Percentiles rank a stretch among this genome's conserved stretches.
phyloP scores from a whole-genome alignment of 2,797 vertebrate species.

The Gephyroberyx darwinii region DNA sequence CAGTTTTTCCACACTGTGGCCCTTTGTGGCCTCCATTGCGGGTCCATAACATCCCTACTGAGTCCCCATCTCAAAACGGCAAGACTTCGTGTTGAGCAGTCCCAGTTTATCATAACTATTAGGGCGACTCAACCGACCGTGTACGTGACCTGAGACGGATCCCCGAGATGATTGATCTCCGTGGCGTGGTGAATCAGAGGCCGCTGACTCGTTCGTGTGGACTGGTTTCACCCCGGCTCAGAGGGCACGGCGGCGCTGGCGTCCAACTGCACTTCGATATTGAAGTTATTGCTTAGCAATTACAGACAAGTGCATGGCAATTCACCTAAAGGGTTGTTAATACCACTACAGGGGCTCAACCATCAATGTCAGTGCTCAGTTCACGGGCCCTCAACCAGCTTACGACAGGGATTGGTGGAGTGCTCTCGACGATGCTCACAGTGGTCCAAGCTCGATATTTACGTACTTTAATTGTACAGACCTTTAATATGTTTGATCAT shows the following conservation, averaged over 20 bases:
- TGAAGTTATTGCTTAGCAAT: constrained; percentile 17
- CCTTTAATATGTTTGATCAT: constrained; percentile 31
- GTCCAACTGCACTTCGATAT: not conserved
- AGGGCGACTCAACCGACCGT: constrained; percentile 12
- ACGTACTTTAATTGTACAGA: constrained; percentile 6
- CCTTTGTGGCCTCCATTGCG: not conserved
- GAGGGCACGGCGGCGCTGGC: constrained; percentile 3
- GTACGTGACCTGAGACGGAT: no score
- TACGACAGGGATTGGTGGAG: not conserved
- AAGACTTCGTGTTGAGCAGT: constrained; percentile 28
- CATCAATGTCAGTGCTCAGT: constrained; percentile 18
- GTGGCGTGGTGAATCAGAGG: no score
- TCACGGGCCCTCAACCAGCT: constrained; percentile 26
- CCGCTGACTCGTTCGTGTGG: constrained; percentile 1
- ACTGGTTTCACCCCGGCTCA: not conserved
- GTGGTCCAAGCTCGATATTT: constrained; percentile 33
- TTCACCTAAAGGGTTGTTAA: constrained; percentile 16
- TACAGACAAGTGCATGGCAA: not conserved
- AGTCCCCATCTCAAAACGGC: constrained; percentile 18
- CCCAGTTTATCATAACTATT: constrained; percentile 37
- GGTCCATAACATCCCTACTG: constrained; percentile 1
- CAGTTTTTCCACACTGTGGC: constrained; percentile 14
- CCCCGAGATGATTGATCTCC: no score
- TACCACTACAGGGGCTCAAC: constrained; percentile 21
- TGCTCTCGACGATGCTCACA: constrained; percentile 13